Evolutionary conservation across 1,140 invertebrate genomes (phyloP), one percentile per base, ranked within the genome.

Genomic region (Amyelois transitella): DNA sequence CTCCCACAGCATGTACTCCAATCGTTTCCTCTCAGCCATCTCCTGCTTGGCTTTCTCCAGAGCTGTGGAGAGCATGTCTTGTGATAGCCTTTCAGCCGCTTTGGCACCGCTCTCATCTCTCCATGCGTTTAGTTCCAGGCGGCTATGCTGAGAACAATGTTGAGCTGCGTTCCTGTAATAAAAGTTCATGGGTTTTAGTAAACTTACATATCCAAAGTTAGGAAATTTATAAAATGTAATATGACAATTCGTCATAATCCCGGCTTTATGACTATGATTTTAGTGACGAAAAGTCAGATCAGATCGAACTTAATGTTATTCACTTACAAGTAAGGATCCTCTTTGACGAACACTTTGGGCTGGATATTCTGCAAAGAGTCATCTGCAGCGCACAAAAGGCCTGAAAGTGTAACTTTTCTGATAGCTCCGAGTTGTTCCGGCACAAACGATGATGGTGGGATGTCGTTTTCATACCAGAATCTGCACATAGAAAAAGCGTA

Each of bases 391-490:
- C 97, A 99, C 0, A 99, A 87, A 1, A 98, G 88, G 8, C 95
- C 92, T 0, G 96, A 93, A 0, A 99, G 81, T 0, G 93, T 93
- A 0, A 94, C 92, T 78, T 96, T 96, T 57, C 95, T 91, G 32
- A 99, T 93, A 63, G 98, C 96, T 47, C 92, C 90, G 1, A 99
- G 88, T 84, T 99, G 98, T 48, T 93, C 93, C 53, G 91, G 70
- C 6, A 90, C 93, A 59, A 98, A 92, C 6, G 96, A 93, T 0
- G 96, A 96, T 0, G 96, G 96, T 0, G 96, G 96, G 21, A 98
- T 91, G 75, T 98, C 97, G 74, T 98, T 98, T 84, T 98, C 97
- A 69, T 97, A 98, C 96, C 97, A 99, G 72, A 97, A 98, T 54
- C 97, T 91, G 64, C 5, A 48, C 8, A 38, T 3, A 2, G 10